These are phyloP conservation scores for Dendrocincla fuliginosa DNA, from an alignment of 2,797 vertebrate species.

Conservation along the genomic window DNA sequence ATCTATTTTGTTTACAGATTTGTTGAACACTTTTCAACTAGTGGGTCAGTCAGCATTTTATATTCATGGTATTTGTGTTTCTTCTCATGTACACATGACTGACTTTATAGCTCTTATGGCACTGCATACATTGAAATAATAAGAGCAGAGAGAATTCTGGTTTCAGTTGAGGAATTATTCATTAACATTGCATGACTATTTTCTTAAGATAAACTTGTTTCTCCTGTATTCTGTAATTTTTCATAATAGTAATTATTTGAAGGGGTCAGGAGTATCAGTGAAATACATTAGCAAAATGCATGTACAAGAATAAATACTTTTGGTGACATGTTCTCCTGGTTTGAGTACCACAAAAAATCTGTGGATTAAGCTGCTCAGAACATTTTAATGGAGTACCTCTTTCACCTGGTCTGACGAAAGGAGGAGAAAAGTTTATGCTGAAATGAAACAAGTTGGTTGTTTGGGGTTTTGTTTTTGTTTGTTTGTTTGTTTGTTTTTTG, in stretches of 20 bases:
- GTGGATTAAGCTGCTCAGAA: background rate
- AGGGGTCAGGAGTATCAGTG: background rate
- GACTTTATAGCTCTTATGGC: background rate
- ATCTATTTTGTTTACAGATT: background rate
- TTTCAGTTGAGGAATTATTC: background rate
- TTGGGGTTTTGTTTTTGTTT: background rate
- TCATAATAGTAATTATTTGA: background rate
- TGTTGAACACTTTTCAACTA: background rate
- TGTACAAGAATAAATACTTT: background rate
- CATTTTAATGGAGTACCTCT: background rate
- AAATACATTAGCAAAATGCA: background rate
- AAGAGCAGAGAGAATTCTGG: background rate
- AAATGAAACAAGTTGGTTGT: background rate
- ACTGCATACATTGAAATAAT: background rate
- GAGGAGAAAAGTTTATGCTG: background rate
- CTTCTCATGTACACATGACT: rapidly evolving
- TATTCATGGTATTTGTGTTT: background rate
- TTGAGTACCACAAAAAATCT: background rate
- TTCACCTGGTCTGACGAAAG: background rate
- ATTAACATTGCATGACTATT: background rate
- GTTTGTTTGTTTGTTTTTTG: background rate
- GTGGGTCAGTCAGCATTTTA: background rate
- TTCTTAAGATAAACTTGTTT: background rate
- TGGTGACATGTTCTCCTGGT: background rate
- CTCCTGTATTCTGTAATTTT: background rate